Conservation (phyloP, 2,888 invertebrate species). For the Hyles lineata region DNA sequence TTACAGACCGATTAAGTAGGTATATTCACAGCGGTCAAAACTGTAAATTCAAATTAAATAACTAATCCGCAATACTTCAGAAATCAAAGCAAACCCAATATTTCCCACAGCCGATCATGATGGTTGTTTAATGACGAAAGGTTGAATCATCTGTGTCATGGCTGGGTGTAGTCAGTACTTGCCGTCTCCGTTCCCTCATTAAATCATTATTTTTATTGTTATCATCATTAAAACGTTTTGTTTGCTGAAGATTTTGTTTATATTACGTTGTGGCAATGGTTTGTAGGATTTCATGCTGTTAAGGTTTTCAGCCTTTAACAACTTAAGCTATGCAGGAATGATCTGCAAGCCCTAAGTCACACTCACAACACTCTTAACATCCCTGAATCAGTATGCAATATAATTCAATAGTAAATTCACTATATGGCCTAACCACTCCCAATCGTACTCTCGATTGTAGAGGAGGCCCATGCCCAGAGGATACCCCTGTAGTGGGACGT, state of each 20-base stretch:
- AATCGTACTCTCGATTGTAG: too few species aligned
- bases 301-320: too few species aligned
- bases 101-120: constrained; percentile 11
- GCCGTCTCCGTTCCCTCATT: neutral
- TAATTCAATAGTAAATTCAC: neutral
- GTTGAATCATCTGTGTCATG: constrained; percentile 33
- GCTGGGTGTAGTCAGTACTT: constrained; percentile 14
- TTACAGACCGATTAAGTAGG: too few species aligned
- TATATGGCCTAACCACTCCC: too few species aligned
- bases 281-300: too few species aligned
- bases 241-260: neutral
- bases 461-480: too few species aligned
- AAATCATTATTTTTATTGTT: constrained; percentile 26
- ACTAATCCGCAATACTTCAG: neutral
- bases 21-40: too few species aligned
- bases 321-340: too few species aligned
- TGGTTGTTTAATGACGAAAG: constrained; percentile 14
- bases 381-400: neutral
- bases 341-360: too few species aligned
- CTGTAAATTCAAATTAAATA: neutral
- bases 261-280: neutral
- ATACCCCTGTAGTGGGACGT: too few species aligned
- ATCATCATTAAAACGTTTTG: neutral
- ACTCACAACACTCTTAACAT: too few species aligned
- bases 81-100: neutral